phyloP scores from a whole-genome alignment of 2,113 vertebrate genomes.

The Callaeas wilsoni region DNA sequence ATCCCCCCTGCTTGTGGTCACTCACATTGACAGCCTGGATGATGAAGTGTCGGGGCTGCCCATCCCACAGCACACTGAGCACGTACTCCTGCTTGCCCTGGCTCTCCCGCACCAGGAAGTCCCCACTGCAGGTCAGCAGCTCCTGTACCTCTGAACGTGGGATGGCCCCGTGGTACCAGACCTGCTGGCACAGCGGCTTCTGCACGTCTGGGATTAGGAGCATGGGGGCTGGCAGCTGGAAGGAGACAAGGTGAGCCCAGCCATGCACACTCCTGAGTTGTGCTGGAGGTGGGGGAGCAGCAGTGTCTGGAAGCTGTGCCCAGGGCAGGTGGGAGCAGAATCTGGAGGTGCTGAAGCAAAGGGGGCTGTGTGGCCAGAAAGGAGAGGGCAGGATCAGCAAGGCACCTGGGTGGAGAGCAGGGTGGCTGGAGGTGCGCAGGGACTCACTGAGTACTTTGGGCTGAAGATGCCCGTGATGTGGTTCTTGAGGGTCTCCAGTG shows the following conservation, averaged over 20 bases:
- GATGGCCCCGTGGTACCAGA: constrained; percentile 95
- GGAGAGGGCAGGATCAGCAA: neutral
- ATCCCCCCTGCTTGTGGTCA: neutral
- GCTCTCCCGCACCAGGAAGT: constrained; percentile 94
- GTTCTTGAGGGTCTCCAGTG: constrained; percentile 79
- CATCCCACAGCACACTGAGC: constrained; percentile 87
- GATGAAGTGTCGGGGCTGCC: constrained; percentile 90
- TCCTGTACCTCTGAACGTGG: constrained; percentile 85
- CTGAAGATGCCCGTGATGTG: constrained; percentile 86
- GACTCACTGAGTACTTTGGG: constrained; percentile 80
- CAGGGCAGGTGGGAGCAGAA: neutral
- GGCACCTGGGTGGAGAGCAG: neutral
- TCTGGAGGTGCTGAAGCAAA: neutral
- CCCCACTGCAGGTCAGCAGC: constrained; percentile 80
- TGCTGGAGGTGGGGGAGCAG: neutral
- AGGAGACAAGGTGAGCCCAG: neutral
- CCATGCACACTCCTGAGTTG: rapidly evolving
- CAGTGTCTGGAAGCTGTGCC: neutral
- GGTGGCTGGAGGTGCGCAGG: neutral
- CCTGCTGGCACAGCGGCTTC: constrained; percentile 87
- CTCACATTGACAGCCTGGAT: constrained; percentile 86
- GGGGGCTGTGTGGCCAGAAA: neutral
- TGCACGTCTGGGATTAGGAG: constrained; percentile 75
- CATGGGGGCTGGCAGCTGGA: constrained; percentile 76
- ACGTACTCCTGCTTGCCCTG: constrained; percentile 92